Conservation (phyloP, 1,140 invertebrate species). For the Cepaea nemoralis region DNA sequence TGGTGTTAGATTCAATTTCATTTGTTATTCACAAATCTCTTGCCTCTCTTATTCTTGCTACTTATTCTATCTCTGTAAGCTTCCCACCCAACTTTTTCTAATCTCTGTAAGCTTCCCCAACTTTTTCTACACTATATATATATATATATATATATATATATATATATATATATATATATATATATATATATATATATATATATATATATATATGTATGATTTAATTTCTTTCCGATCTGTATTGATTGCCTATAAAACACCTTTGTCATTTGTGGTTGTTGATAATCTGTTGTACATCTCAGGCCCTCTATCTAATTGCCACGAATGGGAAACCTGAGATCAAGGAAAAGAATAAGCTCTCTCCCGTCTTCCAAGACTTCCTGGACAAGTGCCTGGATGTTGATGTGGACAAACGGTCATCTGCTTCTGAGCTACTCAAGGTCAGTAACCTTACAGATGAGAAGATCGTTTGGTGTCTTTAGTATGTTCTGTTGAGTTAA, state of each 20-base stretch:
- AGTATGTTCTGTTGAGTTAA: too few relatives aligned
- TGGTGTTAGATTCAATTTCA: too few relatives aligned
- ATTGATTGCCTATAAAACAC: too few relatives aligned
- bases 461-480: too few relatives aligned
- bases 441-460: constrained; percentile 71
- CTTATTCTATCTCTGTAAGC: too few relatives aligned
- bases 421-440: constrained; percentile 91
- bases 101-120: too few relatives aligned
- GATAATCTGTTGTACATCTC: background rate
- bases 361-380: constrained; percentile 96
- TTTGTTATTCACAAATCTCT: too few relatives aligned
- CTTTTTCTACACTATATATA: too few relatives aligned
- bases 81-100: too few relatives aligned
- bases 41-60: too few relatives aligned
- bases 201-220: constrained; percentile 20
- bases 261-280: background rate
- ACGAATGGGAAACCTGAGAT: constrained; percentile 99
- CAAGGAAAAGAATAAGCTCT: constrained; percentile 96
- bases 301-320: constrained; percentile 96
- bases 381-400: constrained; percentile 98
- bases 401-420: constrained; percentile 92
- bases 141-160: constrained; percentile 22
- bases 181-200: constrained; percentile 13
- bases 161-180: constrained; percentile 26
- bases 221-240: too few relatives aligned